These are phyloP conservation scores for Laupala kohalensis DNA, from an alignment of 1,140 invertebrate genomes.

Conservation along the genomic window DNA sequence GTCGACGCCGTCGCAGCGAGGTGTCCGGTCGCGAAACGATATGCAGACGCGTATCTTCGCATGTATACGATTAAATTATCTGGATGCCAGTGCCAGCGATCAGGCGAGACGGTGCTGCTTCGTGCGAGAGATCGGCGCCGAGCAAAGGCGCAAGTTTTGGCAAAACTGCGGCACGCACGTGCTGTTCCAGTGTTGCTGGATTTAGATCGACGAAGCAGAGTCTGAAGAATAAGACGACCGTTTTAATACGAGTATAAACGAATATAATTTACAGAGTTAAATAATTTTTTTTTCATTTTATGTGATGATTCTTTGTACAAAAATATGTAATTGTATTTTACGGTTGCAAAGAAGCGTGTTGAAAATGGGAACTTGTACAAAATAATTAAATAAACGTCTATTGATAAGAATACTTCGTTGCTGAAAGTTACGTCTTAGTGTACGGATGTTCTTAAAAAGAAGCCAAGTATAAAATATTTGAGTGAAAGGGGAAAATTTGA, in stretches of 20 bases:
- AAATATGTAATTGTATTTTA: conserved; percentile 8
- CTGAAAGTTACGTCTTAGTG: not conserved
- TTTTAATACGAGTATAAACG: not conserved
- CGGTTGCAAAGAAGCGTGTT: conserved; percentile 1
- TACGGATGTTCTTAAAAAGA: conserved; percentile 3
- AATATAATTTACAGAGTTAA: not conserved
- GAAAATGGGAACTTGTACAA: conserved; percentile 6
- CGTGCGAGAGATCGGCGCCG: not conserved
- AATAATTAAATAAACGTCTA: conserved; percentile 2
- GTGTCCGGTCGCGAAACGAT: not conserved
- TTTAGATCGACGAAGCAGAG: not conserved
- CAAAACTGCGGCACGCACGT: no score
- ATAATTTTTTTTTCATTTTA: conserved; percentile 1
- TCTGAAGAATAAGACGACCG: not conserved
- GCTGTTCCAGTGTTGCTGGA: not conserved
- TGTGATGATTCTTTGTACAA: conserved; percentile 12
- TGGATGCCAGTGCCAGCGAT: not conserved
- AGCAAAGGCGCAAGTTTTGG: not conserved
- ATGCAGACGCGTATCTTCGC: not conserved
- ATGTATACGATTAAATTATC: not conserved
- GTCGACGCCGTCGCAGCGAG: no score
- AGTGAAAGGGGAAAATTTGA: conserved; percentile 7
- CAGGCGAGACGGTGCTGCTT: not conserved
- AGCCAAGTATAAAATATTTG: conserved; percentile 1
- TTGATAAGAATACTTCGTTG: not conserved